Conservation (phyloP, 2,888 invertebrate genomes). For the Disparrhopalites patrizii region DNA sequence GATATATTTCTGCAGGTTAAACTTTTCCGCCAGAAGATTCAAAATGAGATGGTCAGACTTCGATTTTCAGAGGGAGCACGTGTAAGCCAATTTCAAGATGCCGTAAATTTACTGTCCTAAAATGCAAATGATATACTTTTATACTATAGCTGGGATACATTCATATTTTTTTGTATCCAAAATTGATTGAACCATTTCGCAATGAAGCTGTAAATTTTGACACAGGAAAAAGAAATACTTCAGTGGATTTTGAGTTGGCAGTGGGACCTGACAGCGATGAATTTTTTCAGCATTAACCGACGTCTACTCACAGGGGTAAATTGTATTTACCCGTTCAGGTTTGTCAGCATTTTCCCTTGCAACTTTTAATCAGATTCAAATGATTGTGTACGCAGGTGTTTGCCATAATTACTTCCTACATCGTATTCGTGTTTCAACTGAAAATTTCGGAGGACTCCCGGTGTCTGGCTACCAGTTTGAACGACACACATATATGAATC, state of each 20-base stretch:
- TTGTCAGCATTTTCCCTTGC: too few relatives aligned
- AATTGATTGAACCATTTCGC: neutral
- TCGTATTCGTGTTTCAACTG: neutral
- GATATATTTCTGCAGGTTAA: neutral
- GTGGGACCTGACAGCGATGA: neutral
- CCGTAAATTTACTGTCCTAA: neutral
- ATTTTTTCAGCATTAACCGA: neutral
- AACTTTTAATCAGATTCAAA: neutral
- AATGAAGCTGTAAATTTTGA: neutral
- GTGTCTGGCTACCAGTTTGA: too few relatives aligned
- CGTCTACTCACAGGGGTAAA: neutral
- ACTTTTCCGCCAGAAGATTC: neutral
- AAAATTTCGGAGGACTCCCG: neutral
- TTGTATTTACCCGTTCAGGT: neutral
- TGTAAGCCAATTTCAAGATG: too few relatives aligned
- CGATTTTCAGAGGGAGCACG: neutral
- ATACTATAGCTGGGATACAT: neutral
- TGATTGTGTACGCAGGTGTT: neutral
- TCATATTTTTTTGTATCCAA: neutral
- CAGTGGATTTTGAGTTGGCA: neutral
- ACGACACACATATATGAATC: too few relatives aligned
- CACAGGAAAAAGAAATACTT: neutral
- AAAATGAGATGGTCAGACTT: neutral
- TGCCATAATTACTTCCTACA: neutral
- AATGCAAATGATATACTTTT: neutral